Evolutionary conservation across 2,797 vertebrate species (phyloP).

Genomic region (Varecia variegata): DNA sequence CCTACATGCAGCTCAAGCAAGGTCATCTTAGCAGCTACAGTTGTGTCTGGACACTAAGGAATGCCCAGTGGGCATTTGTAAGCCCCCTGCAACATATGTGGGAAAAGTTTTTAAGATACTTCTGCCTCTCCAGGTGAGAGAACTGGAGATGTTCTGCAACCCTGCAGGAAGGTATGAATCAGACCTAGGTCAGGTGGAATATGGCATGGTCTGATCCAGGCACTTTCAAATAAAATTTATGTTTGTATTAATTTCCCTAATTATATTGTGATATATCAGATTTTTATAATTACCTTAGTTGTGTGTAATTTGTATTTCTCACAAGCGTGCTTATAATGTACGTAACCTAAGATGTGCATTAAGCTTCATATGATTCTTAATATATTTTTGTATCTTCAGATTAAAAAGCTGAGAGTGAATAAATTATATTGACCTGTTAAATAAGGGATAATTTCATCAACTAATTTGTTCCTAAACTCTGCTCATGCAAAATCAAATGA

Average conservation of each 20-base stretch:
- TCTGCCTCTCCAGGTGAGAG: neutral
- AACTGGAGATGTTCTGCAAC: neutral
- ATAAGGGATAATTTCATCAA: neutral
- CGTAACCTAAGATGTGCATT: neutral
- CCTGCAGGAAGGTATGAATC: neutral
- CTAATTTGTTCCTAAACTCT: neutral
- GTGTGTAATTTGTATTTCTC: neutral
- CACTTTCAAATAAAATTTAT: neutral
- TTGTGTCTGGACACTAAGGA: neutral
- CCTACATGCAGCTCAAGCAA: neutral
- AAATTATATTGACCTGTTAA: neutral
- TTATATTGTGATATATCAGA: neutral
- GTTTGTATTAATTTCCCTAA: neutral
- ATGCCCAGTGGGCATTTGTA: neutral
- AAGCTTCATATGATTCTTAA: neutral
- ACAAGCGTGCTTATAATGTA: neutral
- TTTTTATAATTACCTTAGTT: neutral
- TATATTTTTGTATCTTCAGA: neutral
- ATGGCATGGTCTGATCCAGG: neutral
- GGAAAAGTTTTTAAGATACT: neutral
- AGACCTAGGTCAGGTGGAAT: neutral
- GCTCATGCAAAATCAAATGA: neutral
- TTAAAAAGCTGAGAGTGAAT: neutral
- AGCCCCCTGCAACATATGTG: neutral
- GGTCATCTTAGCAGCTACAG: neutral